Percentiles rank a stretch among this genome's conserved stretches.
phyloP scores from a whole-genome alignment of 2,797 vertebrate genomes.

The Danio albolineatus region DNA sequence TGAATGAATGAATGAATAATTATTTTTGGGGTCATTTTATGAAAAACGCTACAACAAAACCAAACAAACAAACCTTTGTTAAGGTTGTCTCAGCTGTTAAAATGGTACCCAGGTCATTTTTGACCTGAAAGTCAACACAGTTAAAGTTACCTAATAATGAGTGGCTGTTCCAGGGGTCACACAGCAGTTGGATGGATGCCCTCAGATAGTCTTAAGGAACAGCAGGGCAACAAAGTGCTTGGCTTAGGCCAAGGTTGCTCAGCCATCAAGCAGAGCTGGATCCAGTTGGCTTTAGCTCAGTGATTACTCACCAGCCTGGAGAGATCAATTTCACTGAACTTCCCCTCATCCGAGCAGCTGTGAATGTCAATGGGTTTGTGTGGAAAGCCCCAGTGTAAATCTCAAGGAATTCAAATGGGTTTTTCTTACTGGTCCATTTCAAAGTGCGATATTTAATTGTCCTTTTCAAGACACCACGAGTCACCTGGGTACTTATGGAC shows the following conservation, averaged over 20 bases:
- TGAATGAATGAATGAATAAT: too few species aligned
- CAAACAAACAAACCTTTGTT: too few species aligned
- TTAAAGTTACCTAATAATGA: not conserved
- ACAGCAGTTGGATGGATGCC: not conserved
- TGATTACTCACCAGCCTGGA: conserved; percentile 46
- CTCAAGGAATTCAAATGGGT: conserved; percentile 25
- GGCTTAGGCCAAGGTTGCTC: conserved; percentile 34
- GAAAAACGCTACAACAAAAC: too few species aligned
- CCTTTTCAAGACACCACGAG: not conserved
- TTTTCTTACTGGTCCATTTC: conserved; percentile 14
- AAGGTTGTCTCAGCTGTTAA: too few species aligned
- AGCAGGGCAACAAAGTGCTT: conserved; percentile 35
- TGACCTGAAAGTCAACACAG: too few species aligned
- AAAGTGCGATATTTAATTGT: conserved; percentile 1
- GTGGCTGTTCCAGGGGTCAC: not conserved
- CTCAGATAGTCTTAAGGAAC: conserved; percentile 17
- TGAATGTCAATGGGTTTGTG: conserved; percentile 59
- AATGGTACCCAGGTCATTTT: too few species aligned
- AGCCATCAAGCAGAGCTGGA: conserved; percentile 47
- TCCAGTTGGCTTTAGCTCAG: conserved; percentile 39
- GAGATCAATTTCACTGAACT: conserved; percentile 53
- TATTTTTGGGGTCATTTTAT: too few species aligned
- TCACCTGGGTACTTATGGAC: not conserved
- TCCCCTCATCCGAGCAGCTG: conserved; percentile 30
- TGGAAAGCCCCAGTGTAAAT: conserved; percentile 20